These are phyloP conservation scores for Ophioninae sp. DNA, from an alignment of 2,888 invertebrate species.

Conservation along the genomic window DNA sequence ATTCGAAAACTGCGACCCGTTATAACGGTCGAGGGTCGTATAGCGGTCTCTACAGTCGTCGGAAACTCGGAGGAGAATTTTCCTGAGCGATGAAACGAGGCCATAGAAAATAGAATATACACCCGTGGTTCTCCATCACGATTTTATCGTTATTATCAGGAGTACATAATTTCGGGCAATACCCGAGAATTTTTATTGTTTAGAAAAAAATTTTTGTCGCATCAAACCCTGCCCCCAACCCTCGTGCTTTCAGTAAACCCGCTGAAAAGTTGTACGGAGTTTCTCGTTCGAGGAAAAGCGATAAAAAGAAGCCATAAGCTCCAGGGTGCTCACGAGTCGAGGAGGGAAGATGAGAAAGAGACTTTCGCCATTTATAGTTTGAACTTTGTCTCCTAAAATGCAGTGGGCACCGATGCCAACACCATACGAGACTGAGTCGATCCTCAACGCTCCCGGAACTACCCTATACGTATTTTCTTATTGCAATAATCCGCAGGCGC, in stretches of 20 bases:
- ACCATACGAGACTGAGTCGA: neutral
- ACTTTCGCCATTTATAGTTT: conserved; percentile 48
- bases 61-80: conserved; percentile 22
- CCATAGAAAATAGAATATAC: conserved; percentile 22
- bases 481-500: conserved; percentile 54
- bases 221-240: neutral
- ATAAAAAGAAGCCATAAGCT: conserved; percentile 31
- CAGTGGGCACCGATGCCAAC: conserved; percentile 26
- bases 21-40: neutral
- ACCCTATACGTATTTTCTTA: conserved; percentile 29
- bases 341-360: neutral
- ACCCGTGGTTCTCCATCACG: conserved; percentile 13
- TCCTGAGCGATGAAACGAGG: conserved; percentile 2
- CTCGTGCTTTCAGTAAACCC: conserved; percentile 1
- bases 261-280: conserved; percentile 23
- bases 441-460: conserved; percentile 14
- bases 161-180: conserved; percentile 32
- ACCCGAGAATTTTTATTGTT: conserved; percentile 45
- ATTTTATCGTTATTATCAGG: conserved; percentile 38
- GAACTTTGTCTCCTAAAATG: conserved; percentile 56
- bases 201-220: conserved; percentile 18
- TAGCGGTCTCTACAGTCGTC: neutral
- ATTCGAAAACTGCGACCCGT: neutral
- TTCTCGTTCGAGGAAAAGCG: conserved; percentile 21
- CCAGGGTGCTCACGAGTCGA: conserved; percentile 16